A percentile compares a stretch with the other conserved stretches of the same genome.
Conservation (phyloP, 2,888 invertebrate species). For the Leptopilina syphax region DNA sequence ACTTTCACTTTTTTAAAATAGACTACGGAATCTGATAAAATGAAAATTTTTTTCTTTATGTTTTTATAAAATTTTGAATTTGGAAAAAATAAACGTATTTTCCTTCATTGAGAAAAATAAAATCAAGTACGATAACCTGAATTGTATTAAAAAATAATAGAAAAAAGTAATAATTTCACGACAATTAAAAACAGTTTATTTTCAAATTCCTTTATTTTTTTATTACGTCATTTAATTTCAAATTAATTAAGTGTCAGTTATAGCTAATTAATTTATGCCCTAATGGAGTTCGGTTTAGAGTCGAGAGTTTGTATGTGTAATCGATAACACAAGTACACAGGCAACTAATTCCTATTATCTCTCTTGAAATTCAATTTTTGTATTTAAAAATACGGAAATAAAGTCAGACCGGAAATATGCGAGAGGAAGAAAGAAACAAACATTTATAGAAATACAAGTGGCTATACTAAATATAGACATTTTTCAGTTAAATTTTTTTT, state of each 20-base stretch:
- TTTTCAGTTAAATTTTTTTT: no score
- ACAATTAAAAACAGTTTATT: background rate
- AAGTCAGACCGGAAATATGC: background rate
- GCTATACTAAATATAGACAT: background rate
- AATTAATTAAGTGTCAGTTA: constrained; percentile 13
- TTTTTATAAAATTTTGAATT: no score
- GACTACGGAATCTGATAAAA: no score
- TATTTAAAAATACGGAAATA: background rate
- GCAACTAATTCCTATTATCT: background rate
- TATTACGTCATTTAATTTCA: constrained; percentile 6
- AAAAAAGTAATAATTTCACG: no score
- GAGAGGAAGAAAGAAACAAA: no score
- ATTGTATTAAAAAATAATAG: no score
- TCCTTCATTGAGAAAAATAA: no score
- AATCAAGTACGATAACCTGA: no score
- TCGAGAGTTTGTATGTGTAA: constrained; percentile 6
- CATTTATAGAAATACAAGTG: background rate
- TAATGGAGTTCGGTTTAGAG: constrained; percentile 6
- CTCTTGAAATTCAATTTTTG: background rate
- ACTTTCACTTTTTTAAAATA: no score
- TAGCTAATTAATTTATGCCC: constrained; percentile 17
- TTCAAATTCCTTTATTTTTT: background rate
- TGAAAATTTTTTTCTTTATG: no score
- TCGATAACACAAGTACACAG: background rate
- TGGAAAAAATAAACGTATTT: no score